Base-by-base conservation (phyloP, 2,797 vertebrate species). In the Danionella dracula region DNA sequence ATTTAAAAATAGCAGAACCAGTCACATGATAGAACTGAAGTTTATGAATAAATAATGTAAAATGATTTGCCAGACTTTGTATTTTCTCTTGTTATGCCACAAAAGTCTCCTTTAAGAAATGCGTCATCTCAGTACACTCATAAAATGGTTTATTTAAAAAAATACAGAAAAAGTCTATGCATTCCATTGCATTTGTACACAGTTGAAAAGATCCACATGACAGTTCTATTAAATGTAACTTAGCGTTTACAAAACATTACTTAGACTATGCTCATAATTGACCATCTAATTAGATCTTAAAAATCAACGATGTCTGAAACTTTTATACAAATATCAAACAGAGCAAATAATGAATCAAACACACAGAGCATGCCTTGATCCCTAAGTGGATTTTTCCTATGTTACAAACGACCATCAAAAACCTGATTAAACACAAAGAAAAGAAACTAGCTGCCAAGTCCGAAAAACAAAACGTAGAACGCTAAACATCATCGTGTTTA, bases 71-170 rank as follows among this genome's bases (percentile, higher is more conserved):
- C 40, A 1, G 15, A 4, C 13, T 12, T 11, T 32, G 35, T 31
- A 38, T 49, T 23, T 61, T 61, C 27, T 16, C 27, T 8, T n/a
- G 41, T 51, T 51, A 12, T n/a, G 11, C 12, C 19, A 8, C 12
- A 53, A 41, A 7, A 11, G 13, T 19, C 27, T 7, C 2, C 5
- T 55, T 63, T 7, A 46, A 37, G 12, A 50, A 54, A 38, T 4
- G 2, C 5, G 40, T 53, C 57, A 55, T 9, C 11, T 42, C 5
- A 27, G 70, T 82, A 66, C 75, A 76, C 54, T 82, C 69, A 82
- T 68, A 92, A 91, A 93, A 88, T 89, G 90, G 93, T 96, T 95
- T 96, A 96, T 93, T 93, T 90, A 88, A 93, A 94, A 92, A 90
- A 89, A 84, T 82, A 91, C 79, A 85, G 83, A 88, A 81, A 86